A percentile compares a stretch with the other conserved stretches of the same genome.
phyloP scores from a whole-genome alignment of 2,113 vertebrate genomes.

The human (Homo sapiens) region GRCh38 chr12:65884501-65885000 shows the following conservation, averaged over 20 bases:
- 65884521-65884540: background rate
- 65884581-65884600: background rate
- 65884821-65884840: background rate
- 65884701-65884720: conserved; percentile 39
- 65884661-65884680: background rate
- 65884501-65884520: background rate
- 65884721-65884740: background rate
- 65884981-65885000: background rate
- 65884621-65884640: background rate
- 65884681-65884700: background rate
- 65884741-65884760: background rate
- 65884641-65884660: background rate
- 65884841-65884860: background rate
- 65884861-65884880: background rate
- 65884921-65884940: background rate
- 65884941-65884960: background rate
- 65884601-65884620: background rate
- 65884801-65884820: background rate
- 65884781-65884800: background rate
- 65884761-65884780: background rate
- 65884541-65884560: background rate
- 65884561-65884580: background rate
- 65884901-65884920: background rate
- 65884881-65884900: background rate
- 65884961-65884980: conserved; percentile 1